phyloP scores from a whole-genome alignment of 2,888 invertebrate genomes.

The Uloborus plumipes region DNA sequence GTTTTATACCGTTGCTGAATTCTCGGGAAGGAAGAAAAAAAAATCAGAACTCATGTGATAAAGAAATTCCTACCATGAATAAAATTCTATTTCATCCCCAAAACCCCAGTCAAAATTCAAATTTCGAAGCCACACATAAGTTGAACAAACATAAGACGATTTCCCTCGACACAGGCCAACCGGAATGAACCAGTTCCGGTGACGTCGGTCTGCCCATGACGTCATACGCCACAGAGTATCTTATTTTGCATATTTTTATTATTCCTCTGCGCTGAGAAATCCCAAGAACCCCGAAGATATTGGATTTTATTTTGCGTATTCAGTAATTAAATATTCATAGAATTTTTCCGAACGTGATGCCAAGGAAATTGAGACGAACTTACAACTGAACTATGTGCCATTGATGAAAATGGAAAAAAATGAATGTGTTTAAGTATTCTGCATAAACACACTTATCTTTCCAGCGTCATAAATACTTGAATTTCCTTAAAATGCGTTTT shows the following conservation, averaged over 20 bases:
- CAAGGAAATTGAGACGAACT: conserved; percentile 1
- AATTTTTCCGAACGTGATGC: conserved; percentile 30
- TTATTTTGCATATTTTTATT: conserved; percentile 49
- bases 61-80: background rate
- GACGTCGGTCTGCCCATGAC: too few relatives aligned
- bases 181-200: background rate
- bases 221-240: background rate
- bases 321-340: conserved; percentile 58
- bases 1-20: too few relatives aligned
- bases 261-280: conserved; percentile 12
- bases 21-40: too few relatives aligned
- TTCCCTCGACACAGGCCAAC: conserved; percentile 2
- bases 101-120: conserved; percentile 19
- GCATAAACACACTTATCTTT: too few relatives aligned
- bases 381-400: too few relatives aligned
- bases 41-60: too few relatives aligned
- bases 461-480: too few relatives aligned
- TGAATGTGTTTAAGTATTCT: too few relatives aligned
- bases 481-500: too few relatives aligned
- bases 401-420: too few relatives aligned
- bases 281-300: conserved; percentile 32
- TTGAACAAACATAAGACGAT: background rate
- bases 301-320: conserved; percentile 37
- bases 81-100: conserved; percentile 11
- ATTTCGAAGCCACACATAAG: background rate